Percentiles rank a stretch among this genome's conserved stretches.
Evolutionary conservation across 2,113 vertebrate species (phyloP).

Genomic region (Pterocles orientalis): DNA sequence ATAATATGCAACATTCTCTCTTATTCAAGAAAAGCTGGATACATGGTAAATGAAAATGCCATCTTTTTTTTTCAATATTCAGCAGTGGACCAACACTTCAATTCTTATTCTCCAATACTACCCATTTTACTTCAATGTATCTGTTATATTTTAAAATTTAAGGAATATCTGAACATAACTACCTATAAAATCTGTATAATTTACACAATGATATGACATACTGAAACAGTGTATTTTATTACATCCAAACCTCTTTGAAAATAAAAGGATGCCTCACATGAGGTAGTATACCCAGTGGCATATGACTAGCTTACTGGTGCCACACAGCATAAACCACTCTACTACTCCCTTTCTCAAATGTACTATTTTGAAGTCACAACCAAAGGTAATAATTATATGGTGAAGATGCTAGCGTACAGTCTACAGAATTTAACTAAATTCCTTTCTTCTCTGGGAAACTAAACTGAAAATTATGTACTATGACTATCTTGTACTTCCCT

Average conservation of each 20-base stretch:
- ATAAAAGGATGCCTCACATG: neutral
- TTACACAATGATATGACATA: neutral
- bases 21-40: neutral
- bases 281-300: neutral
- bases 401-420: neutral
- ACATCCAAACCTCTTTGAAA: neutral
- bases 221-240: neutral
- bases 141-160: neutral
- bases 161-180: neutral
- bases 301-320: neutral
- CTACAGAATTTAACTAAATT: neutral
- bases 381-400: neutral
- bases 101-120: neutral
- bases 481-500: neutral
- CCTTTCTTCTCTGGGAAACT: neutral
- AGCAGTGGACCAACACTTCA: neutral
- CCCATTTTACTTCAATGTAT: neutral
- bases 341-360: neutral
- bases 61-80: neutral
- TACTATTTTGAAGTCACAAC: neutral
- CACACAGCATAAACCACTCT: neutral
- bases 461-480: neutral
- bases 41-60: neutral
- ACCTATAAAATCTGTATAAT: neutral
- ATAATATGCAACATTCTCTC: neutral